A percentile compares a stretch with the other conserved stretches of the same genome.
phyloP scores from a whole-genome alignment of 1,140 invertebrate species.

The Heliconius melpomene region DNA sequence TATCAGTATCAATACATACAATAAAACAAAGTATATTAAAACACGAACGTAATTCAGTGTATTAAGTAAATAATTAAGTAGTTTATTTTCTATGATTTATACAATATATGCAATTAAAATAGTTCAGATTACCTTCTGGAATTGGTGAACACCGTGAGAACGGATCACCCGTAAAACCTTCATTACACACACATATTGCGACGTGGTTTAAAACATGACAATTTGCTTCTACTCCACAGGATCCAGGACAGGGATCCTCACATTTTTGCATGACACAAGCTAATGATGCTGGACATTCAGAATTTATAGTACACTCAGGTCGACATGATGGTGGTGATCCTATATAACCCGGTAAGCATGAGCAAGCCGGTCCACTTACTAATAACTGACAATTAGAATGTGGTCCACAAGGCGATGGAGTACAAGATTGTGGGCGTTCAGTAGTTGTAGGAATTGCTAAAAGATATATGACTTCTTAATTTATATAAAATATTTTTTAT shows the following conservation, averaged over 20 bases:
- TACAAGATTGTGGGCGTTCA: slow-evolving; percentile 86
- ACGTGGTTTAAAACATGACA: slow-evolving; percentile 88
- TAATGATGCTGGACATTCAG: slow-evolving; percentile 86
- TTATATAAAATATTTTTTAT: neutral
- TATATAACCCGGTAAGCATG: slow-evolving; percentile 87
- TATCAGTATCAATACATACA: too few species aligned
- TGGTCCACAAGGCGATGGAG: slow-evolving; percentile 90
- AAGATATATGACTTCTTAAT: slow-evolving; percentile 28
- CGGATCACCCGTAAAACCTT: slow-evolving; percentile 88
- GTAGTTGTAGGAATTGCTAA: slow-evolving; percentile 75
- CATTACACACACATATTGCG: slow-evolving; percentile 87
- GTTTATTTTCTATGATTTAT: neutral
- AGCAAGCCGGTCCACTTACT: slow-evolving; percentile 87
- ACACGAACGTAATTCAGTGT: too few species aligned
- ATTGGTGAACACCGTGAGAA: slow-evolving; percentile 85
- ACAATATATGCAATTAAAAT: neutral
- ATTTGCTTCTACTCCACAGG: slow-evolving; percentile 87
- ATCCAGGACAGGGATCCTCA: slow-evolving; percentile 88
- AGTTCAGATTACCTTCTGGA: slow-evolving; percentile 62
- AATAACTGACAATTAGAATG: slow-evolving; percentile 89
- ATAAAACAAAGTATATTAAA: too few species aligned
- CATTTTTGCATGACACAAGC: slow-evolving; percentile 89
- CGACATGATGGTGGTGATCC: slow-evolving; percentile 89
- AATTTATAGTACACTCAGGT: slow-evolving; percentile 87
- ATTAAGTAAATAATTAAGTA: too few species aligned